Conservation (phyloP, 2,888 invertebrate species). For the Eristalinus aeneus region DNA sequence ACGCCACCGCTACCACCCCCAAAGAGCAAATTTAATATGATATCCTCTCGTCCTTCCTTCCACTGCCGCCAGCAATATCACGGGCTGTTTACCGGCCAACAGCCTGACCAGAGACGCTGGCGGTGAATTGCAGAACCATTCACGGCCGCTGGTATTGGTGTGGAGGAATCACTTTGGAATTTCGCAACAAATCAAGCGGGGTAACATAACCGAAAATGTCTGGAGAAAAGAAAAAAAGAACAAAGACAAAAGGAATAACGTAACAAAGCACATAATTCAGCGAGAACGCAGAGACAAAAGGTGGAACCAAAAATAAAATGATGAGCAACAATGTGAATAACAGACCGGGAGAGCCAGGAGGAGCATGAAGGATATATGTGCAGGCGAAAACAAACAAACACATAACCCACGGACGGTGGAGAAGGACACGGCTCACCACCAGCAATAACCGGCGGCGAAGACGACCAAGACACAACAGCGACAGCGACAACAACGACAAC, state of each 20-base stretch:
- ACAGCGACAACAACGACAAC: conserved; percentile 14
- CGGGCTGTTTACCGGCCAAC: not conserved
- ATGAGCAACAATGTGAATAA: conserved; percentile 53
- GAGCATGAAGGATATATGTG: conserved; percentile 53
- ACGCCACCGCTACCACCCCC: conserved; percentile 40
- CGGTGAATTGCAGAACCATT: not conserved
- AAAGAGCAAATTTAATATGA: conserved; percentile 44
- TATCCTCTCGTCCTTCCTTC: not conserved
- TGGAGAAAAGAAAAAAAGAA: not conserved
- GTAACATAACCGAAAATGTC: not conserved
- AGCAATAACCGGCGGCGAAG: not conserved
- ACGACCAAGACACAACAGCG: conserved; percentile 19
- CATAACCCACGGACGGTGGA: not conserved
- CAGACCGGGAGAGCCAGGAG: conserved; percentile 24
- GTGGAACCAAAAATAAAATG: conserved; percentile 56
- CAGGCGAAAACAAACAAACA: conserved; percentile 32
- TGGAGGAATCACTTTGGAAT: conserved; percentile 53
- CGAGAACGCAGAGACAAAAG: conserved; percentile 53
- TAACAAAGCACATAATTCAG: conserved; percentile 23
- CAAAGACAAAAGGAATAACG: not conserved
- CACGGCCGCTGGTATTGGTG: not conserved
- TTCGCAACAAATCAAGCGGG: conserved; percentile 45
- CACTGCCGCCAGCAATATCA: not conserved
- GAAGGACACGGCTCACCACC: conserved; percentile 21
- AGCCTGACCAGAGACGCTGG: not conserved